Evolutionary conservation across 2,113 vertebrate genomes (phyloP), one percentile per base, ranked within the genome.

Genomic region (Phaetusa simplex): DNA sequence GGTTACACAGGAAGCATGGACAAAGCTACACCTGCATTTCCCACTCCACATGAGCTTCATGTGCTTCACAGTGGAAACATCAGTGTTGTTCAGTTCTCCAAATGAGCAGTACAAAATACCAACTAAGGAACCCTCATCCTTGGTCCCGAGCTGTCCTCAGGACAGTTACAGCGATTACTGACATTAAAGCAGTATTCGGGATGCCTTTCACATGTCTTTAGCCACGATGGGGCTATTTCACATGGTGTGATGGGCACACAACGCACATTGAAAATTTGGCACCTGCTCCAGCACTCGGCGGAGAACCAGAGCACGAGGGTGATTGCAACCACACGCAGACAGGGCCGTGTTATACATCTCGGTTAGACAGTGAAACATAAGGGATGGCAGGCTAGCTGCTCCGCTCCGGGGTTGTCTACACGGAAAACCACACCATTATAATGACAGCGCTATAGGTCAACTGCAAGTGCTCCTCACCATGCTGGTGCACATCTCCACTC

Each of bases 361-460:
- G 18, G 84, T 84, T 91, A 96, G 96, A 95, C 96, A 97, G 93
- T 93, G 91, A 97, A 96, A 96, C 94, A 95, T 73, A 96, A 85
- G 89, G 93, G 53, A 94, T 91, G 93, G 97, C 95, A 93, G 95
- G 74, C 82, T 95, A 59, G 91, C 95, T 91, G 78, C 84, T 95
- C 82, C 3, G 32, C 94, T 93, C 91, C 34, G 3, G 93, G 89
- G 82, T 83, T 96, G 95, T 95, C 97, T 97, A 96, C 93, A 97
- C 0, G 7, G 91, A 88, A 96, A 97, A 91, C 95, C 95, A 95
- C 93, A 95, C 96, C 91, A 93, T 95, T 93, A 95, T 91, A 89
- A 94, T 97, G 95, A 97, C 94, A 97, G 93, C 81, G 50, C 87
- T 95, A 95, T 95, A 97, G 96, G 95, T 97, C 95, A 97, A 91